Percentiles rank a stretch among this genome's conserved stretches.
phyloP scores from a whole-genome alignment of 2,888 invertebrate species.

The Seladonia tumulorum region DNA sequence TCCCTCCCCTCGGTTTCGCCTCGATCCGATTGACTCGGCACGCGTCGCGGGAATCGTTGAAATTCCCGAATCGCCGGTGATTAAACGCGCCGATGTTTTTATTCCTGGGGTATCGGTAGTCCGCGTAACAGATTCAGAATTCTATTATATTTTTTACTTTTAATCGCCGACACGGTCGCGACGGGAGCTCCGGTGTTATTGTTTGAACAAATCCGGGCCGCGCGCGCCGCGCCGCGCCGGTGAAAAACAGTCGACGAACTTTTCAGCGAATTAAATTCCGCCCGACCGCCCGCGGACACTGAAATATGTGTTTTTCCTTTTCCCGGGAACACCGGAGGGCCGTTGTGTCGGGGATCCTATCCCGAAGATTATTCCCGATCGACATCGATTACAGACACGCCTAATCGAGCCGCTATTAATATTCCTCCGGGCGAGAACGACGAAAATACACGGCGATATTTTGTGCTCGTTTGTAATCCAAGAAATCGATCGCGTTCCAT shows the following conservation, averaged over 20 bases:
- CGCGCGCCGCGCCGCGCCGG: background rate
- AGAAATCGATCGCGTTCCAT: constrained; percentile 21
- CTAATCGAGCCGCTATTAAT: constrained; percentile 39
- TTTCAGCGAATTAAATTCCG: constrained; percentile 42
- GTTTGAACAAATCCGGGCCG: constrained; percentile 28
- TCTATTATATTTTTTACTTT: constrained; percentile 5
- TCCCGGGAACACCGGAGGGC: background rate
- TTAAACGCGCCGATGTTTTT: constrained; percentile 27
- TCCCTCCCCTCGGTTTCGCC: background rate
- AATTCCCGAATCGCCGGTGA: constrained; percentile 19
- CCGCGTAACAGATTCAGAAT: constrained; percentile 16
- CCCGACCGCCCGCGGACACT: constrained; percentile 13
- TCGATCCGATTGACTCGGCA: background rate
- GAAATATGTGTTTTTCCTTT: constrained; percentile 51
- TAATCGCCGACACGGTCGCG: constrained; percentile 28
- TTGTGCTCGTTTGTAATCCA: constrained; percentile 19
- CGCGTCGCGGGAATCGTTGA: constrained; percentile 12
- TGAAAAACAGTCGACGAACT: constrained; percentile 39
- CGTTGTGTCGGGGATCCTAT: constrained; percentile 3
- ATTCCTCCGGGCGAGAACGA: constrained; percentile 8
- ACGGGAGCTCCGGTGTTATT: constrained; percentile 31
- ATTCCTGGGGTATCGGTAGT: constrained; percentile 6
- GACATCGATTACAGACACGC: constrained; percentile 13
- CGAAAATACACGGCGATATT: constrained; percentile 5
- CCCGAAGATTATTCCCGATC: constrained; percentile 26